A percentile compares a stretch with the other conserved stretches of the same genome.
phyloP scores from a whole-genome alignment of 92 coral and sea anemone genomes.

The Zoanthus sansibaricus region DNA sequence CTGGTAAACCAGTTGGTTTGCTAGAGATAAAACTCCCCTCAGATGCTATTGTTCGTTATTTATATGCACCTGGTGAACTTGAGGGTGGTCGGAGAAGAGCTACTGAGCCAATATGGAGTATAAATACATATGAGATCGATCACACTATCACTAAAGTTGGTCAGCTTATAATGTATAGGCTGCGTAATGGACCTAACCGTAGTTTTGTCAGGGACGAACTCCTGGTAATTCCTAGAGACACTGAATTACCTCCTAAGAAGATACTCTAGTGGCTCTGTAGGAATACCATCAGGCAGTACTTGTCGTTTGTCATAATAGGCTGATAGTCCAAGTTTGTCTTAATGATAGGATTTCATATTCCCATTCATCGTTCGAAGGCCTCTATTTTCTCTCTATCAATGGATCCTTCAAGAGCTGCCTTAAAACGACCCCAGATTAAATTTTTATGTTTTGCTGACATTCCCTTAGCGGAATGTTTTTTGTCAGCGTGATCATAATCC shows the following conservation, averaged over 20 bases:
- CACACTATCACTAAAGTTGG: not conserved
- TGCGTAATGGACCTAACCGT: not conserved
- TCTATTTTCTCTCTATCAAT: too few relatives aligned
- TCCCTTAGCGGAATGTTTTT: constrained; percentile 10
- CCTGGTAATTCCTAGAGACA: not conserved
- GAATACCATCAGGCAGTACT: not conserved
- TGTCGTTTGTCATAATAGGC: too few relatives aligned
- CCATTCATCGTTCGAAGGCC: not conserved
- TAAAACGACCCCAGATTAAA: constrained; percentile 27
- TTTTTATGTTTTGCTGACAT: constrained; percentile 3
- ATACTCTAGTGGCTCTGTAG: not conserved
- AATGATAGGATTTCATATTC: not conserved
- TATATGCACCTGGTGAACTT: not conserved
- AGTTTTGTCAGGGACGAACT: not conserved
- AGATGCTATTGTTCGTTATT: not conserved
- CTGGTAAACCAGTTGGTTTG: not conserved
- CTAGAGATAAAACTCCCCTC: not conserved
- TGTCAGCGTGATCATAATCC: too few relatives aligned
- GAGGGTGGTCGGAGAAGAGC: too few relatives aligned
- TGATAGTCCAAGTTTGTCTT: not conserved
- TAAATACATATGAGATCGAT: not conserved
- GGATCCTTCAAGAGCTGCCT: not conserved
- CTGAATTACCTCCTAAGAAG: not conserved
- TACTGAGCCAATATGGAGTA: too few relatives aligned
- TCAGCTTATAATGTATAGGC: not conserved